phyloP scores from a whole-genome alignment of 2,113 vertebrate genomes.

The Neofelis nebulosa region DNA sequence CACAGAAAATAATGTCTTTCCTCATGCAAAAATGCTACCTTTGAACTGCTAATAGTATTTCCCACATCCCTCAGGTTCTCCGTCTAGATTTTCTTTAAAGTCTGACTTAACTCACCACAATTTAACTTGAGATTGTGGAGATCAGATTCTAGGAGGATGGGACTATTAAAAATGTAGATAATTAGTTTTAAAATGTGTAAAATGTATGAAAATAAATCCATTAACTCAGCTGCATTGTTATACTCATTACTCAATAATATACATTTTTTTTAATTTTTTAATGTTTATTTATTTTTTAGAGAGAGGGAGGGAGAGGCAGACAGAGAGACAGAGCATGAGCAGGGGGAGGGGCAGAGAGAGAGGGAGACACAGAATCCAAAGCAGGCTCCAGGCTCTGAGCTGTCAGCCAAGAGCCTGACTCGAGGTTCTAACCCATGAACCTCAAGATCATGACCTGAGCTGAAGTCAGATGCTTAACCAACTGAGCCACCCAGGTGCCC shows the following conservation, averaged over 20 bases:
- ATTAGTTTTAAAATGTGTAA: neutral
- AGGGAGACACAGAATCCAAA: too few relatives aligned
- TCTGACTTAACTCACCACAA: conserved; percentile 21
- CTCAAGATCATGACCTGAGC: too few relatives aligned
- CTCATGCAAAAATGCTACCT: conserved; percentile 8
- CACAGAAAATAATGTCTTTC: neutral
- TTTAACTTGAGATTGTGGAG: conserved; percentile 11
- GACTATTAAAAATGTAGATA: neutral
- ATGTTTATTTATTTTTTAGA: too few relatives aligned
- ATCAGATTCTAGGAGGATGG: neutral
- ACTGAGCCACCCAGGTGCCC: too few relatives aligned
- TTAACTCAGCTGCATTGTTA: neutral
- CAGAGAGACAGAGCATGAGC: too few relatives aligned
- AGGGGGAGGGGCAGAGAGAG: too few relatives aligned
- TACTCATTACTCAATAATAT: neutral
- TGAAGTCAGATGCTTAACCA: too few relatives aligned
- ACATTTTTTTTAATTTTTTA: neutral
- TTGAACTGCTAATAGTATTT: neutral
- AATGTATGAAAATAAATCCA: neutral
- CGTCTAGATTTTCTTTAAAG: neutral
- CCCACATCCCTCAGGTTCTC: neutral
- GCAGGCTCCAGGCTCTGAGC: too few relatives aligned
- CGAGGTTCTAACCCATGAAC: too few relatives aligned
- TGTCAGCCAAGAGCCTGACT: too few relatives aligned
- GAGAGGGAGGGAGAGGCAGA: too few relatives aligned